These are phyloP conservation scores for Progne subis DNA, from an alignment of 2,113 vertebrate genomes.

Conservation along the genomic window DNA sequence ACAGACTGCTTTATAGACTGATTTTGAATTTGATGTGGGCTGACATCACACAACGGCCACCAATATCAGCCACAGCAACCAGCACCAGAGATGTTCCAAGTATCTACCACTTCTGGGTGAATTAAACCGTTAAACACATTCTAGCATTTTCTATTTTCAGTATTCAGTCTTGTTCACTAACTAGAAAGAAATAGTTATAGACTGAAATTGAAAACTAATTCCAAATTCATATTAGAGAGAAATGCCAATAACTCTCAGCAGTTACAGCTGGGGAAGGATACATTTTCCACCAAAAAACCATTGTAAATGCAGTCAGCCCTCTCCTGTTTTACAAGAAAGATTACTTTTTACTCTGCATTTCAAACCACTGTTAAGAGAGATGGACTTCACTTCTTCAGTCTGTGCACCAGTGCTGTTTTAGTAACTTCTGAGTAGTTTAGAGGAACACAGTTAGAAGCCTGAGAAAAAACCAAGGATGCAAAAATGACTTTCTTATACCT, in stretches of 20 bases:
- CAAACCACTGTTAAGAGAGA: neutral
- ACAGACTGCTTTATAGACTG: neutral
- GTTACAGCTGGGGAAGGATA: neutral
- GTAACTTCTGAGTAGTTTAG: neutral
- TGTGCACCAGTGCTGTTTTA: neutral
- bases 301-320: neutral
- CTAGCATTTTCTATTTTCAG: neutral
- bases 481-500: neutral
- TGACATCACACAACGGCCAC: neutral
- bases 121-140: neutral
- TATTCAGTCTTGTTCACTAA: neutral
- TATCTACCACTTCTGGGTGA: neutral
- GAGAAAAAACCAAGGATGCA: neutral
- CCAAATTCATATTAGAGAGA: neutral
- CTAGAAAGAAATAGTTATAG: neutral
- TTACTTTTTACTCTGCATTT: neutral
- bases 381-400: neutral
- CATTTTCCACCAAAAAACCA: neutral
- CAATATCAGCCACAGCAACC: neutral
- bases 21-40: neutral
- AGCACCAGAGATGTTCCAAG: neutral
- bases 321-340: neutral
- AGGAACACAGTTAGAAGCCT: neutral
- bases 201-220: slow-evolving; percentile 4
- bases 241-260: neutral